These are phyloP conservation scores for Aculops lycopersici DNA, from an alignment of 1,140 invertebrate species.

Conservation along the genomic window DNA sequence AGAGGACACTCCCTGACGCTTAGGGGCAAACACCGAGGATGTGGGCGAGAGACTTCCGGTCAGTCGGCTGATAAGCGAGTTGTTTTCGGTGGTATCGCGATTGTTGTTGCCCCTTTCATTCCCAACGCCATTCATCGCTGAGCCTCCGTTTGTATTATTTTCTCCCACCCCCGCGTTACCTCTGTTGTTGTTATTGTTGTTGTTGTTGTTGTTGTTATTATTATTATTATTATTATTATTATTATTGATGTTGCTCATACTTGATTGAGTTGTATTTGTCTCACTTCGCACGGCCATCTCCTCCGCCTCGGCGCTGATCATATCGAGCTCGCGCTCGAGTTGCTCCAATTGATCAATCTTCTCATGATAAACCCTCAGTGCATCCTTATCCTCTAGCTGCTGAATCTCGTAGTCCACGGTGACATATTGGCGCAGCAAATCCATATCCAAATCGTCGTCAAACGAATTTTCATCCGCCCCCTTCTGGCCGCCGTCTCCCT, in stretches of 20 bases:
- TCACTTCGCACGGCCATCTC: slow-evolving; percentile 7
- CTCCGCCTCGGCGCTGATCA: slow-evolving; percentile 1
- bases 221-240: not conserved
- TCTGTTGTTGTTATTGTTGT: not conserved
- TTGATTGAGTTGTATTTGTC: not conserved
- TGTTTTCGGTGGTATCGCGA: too few species aligned
- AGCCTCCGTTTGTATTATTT: slow-evolving; percentile 3
- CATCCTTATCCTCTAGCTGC: slow-evolving; percentile 7
- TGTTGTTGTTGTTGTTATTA: not conserved
- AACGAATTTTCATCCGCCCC: too few species aligned
- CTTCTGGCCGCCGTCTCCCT: too few species aligned
- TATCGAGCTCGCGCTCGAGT: slow-evolving; percentile 8
- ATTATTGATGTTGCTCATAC: not conserved
- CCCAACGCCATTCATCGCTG: too few species aligned
- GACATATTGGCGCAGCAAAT: slow-evolving; percentile 9
- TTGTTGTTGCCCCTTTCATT: too few species aligned
- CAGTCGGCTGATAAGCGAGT: too few species aligned
- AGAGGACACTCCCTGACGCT: too few species aligned
- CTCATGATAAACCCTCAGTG: slow-evolving; percentile 9
- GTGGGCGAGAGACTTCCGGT: too few species aligned
- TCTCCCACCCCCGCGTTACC: not conserved
- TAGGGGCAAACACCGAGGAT: too few species aligned
- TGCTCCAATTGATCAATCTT: slow-evolving; percentile 10
- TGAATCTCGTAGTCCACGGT: slow-evolving; percentile 9
- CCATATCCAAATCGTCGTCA: not conserved